Base-by-base conservation (phyloP, 2,113 vertebrate genomes). In the Odocoileus virginianus region DNA sequence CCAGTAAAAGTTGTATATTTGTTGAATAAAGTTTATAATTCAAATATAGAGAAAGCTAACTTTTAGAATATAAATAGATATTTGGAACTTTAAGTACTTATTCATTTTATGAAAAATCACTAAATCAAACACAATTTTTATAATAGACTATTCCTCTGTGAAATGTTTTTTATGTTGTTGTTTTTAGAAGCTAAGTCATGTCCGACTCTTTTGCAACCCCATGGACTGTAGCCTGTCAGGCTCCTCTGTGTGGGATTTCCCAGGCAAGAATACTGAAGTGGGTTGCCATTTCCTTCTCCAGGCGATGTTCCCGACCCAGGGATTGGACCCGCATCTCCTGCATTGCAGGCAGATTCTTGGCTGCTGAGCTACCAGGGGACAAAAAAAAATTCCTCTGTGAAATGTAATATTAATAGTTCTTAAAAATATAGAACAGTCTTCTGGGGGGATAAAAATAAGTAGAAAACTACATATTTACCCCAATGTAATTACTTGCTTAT, bases 401-500 rank as follows among this genome's bases (percentile, higher is more conserved):
- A 76, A 16, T 86, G 45, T 88, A 86, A 43, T 43, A 43, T 74
- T 74, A 74, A 84, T 81, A 88, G 45, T 92, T 92, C 33, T 94
- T 93, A 92, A 91, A 95, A 95, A 79, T 21, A 92, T 55, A 58
- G 57, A 83, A 45, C 85, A 87, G 10, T 54, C 0, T 87, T 64
- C 84, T 92, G 64, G 25, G 9, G 5, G 25, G 86, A 47, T 87
- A 95, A 93, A 91, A 93, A 79, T 83, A 91, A 82, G 19, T 89
- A 89, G 17, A 93, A 85, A 95, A 95, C 76, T 21, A 43, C 19
- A 43, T 30, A 71, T 91, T 97, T 91, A 61, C 14, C 30, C 47
- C 83, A 87, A 84, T 89, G 16, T 30, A 91, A 79, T 91, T 87
- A 55, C 3, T 94, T 88, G 28, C 61, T 95, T 96, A 45, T 95